These are phyloP conservation scores for Pseudomyrmex cubaensis DNA, from an alignment of 1,140 invertebrate genomes.

Conservation along the genomic window DNA sequence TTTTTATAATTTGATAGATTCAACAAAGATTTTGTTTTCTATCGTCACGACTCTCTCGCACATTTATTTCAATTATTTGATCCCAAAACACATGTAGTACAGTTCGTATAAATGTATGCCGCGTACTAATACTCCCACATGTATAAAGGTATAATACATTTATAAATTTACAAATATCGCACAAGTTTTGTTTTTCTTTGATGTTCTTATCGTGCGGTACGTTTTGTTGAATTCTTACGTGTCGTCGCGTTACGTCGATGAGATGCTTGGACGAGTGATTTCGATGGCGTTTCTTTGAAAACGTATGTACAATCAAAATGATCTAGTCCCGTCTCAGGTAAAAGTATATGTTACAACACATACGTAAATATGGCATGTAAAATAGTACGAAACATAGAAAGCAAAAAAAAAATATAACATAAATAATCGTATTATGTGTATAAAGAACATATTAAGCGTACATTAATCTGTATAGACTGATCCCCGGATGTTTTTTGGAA, in stretches of 20 bases:
- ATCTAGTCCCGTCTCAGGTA: conserved; percentile 5
- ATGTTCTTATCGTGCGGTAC: conserved; percentile 24
- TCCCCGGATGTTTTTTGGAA: neutral
- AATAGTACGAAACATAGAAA: conserved; percentile 11
- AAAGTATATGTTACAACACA: conserved; percentile 23
- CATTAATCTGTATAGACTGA: conserved; percentile 15
- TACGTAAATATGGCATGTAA: neutral
- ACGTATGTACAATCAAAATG: conserved; percentile 2
- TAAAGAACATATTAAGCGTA: conserved; percentile 41
- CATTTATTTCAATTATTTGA: conserved; percentile 78
- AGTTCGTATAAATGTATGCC: conserved; percentile 64
- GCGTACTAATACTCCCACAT: conserved; percentile 62
- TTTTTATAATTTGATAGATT: conserved; percentile 61
- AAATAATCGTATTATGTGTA: conserved; percentile 29
- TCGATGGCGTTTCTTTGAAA: conserved; percentile 22
- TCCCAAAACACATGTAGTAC: conserved; percentile 80
- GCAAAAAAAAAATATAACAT: conserved; percentile 1
- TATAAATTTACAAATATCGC: conserved; percentile 72
- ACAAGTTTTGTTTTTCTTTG: conserved; percentile 20
- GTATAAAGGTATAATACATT: conserved; percentile 69
- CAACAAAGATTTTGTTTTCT: conserved; percentile 61
- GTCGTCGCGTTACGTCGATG: neutral
- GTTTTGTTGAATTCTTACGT: neutral
- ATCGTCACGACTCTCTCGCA: conserved; percentile 64
- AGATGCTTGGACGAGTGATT: conserved; percentile 25